Conservation (phyloP, 2,888 invertebrate genomes). For the Noctua pronuba region DNA sequence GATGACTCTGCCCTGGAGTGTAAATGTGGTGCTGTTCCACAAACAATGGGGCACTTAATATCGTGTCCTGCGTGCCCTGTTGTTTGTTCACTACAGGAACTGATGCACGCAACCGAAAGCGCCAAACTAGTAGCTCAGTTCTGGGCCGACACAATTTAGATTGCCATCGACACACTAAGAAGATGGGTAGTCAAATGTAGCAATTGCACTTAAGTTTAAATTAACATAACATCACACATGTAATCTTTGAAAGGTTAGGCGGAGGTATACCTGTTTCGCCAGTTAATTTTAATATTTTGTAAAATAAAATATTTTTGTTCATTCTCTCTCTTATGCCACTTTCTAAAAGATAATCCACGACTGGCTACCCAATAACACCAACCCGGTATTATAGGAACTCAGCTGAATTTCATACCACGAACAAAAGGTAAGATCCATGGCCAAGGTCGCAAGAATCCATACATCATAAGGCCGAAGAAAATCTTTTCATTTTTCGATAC, state of each 20-base stretch:
- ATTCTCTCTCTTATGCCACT: background rate
- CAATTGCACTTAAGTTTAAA: background rate
- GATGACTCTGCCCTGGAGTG: no score
- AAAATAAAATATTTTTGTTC: background rate
- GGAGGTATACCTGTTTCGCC: background rate
- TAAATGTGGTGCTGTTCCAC: no score
- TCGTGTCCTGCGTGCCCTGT: no score
- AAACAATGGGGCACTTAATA: no score
- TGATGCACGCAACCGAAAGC: no score
- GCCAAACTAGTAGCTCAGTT: no score
- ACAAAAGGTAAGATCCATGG: conserved; percentile 21
- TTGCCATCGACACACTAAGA: no score
- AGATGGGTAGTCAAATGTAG: no score
- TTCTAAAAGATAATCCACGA: background rate
- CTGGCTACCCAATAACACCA: background rate
- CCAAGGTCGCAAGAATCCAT: conserved; percentile 46
- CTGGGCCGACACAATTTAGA: no score
- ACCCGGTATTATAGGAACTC: background rate
- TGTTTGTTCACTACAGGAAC: no score
- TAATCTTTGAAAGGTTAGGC: background rate
- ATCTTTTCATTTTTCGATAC: conserved; percentile 64
- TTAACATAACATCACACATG: background rate
- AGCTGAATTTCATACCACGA: background rate
- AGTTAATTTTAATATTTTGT: background rate
- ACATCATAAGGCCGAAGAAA: conserved; percentile 45